Base-by-base conservation (phyloP, 2,888 invertebrate species). In the Polydrusus pterygomalis region DNA sequence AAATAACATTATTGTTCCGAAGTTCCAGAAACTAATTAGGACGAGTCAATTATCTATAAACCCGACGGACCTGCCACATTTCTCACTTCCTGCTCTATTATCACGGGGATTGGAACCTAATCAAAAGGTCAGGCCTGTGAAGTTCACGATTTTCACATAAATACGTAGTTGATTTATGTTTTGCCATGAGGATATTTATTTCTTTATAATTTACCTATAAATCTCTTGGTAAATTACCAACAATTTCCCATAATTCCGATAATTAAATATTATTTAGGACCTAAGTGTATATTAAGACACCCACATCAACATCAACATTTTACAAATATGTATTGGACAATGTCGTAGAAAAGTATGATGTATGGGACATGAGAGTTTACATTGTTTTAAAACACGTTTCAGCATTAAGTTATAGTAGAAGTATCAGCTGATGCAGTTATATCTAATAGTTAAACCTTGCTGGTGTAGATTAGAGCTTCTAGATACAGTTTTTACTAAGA, bases 121-220 rank as follows among this genome's bases (percentile, higher is more conserved):
- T 45, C 45, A 56, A 25, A 45, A 60, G 58, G 70, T 70, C 60
- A 63, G 68, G 30, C 30, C 49, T 51, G 62, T 67, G 60, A 67
- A 51, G 62, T 67, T 67, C 73, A 74, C 73, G 73, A 74, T 67
- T 74, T 68, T 68, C 73, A 25, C 68, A 74, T 68, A 74, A 71
- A 67, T 38, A 74, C 60, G 34, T 58, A 11, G 43, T 45, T 63
- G 62, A 74, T 74, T 74, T 74, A 74, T 68, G 67, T 60, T 68
- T 34, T 38, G 34, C 60, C 51, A 60, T 60, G 62, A 49, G 60
- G 62, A 70, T 70, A 70, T 60, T 62, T 62, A 70, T 74, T 58
- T 60, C 68, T 74, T 51, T 20, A 49, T 74, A 60, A 74, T 74
- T 68, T 60, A 62, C n/a, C 67, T 10, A 68, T 65, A 67, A 67